These are phyloP conservation scores for Apotomis turbidana DNA, from an alignment of 2,888 invertebrate genomes.

Conservation along the genomic window DNA sequence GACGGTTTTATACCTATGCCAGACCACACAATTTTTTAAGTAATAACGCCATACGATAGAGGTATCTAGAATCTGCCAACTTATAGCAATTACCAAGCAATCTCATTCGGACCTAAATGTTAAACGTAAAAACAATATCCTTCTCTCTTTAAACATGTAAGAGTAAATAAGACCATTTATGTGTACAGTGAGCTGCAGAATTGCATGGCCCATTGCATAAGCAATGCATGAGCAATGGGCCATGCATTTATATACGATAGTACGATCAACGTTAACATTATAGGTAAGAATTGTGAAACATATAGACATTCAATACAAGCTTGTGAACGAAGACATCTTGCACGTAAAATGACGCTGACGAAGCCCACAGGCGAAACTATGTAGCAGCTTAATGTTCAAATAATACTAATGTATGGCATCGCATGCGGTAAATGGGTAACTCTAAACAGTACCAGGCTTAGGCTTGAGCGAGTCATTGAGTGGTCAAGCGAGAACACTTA, in stretches of 20 bases:
- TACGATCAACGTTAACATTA: background rate
- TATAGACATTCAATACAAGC: background rate
- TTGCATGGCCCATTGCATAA: too few species aligned
- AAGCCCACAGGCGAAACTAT: background rate
- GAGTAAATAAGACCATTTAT: background rate
- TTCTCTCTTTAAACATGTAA: background rate
- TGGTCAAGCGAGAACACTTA: too few species aligned
- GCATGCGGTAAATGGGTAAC: slow-evolving; percentile 75
- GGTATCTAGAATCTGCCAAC: too few species aligned
- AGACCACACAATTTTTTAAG: too few species aligned
- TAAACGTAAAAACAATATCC: background rate
- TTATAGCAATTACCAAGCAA: too few species aligned
- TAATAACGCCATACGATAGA: too few species aligned
- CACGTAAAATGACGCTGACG: background rate
- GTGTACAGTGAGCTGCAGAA: too few species aligned
- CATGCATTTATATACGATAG: too few species aligned
- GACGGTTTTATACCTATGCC: too few species aligned
- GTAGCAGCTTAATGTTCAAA: slow-evolving; percentile 23
- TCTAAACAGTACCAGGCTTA: slow-evolving; percentile 53
- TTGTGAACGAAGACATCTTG: background rate
- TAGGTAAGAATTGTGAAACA: background rate
- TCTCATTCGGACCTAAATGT: too few species aligned
- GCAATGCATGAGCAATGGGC: too few species aligned
- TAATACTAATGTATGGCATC: slow-evolving; percentile 78
- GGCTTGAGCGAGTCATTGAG: too few species aligned